Percentiles rank a stretch among this genome's conserved stretches.
These are phyloP conservation scores for Antrozous pallidus DNA, from an alignment of 2,797 vertebrate species.

Conservation along the genomic window DNA sequence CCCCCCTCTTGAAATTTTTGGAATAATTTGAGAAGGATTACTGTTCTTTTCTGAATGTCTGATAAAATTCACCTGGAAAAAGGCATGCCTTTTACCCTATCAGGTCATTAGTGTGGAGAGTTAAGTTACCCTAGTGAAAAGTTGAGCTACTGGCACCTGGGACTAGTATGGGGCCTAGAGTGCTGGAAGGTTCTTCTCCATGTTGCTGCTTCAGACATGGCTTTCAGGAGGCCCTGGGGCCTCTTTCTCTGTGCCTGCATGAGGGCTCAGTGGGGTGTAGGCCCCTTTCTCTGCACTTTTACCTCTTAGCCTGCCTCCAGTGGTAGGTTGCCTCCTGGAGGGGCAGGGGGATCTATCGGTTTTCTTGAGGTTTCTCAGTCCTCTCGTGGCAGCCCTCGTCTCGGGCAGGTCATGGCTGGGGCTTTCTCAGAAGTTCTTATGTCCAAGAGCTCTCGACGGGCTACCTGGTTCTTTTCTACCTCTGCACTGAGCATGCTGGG, in stretches of 20 bases:
- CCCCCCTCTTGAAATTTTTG: not conserved
- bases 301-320: not conserved
- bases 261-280: fast-evolving
- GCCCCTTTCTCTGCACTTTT: not conserved
- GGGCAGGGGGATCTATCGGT: not conserved
- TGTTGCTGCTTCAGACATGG: not conserved
- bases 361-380: not conserved
- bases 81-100: not conserved
- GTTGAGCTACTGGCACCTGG: not conserved
- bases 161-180: not conserved
- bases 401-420: not conserved
- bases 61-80: not conserved
- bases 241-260: not conserved
- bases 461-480: not conserved
- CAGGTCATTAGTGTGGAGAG: not conserved
- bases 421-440: not conserved
- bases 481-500: not conserved
- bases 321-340: not conserved
- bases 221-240: not conserved
- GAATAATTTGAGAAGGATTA: not conserved
- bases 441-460: not conserved
- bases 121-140: not conserved
- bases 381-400: not conserved
- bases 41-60: not conserved
- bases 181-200: not conserved